Evolutionary conservation across 2,797 vertebrate species (phyloP).

Genomic region (Pelochelys cantorii): DNA sequence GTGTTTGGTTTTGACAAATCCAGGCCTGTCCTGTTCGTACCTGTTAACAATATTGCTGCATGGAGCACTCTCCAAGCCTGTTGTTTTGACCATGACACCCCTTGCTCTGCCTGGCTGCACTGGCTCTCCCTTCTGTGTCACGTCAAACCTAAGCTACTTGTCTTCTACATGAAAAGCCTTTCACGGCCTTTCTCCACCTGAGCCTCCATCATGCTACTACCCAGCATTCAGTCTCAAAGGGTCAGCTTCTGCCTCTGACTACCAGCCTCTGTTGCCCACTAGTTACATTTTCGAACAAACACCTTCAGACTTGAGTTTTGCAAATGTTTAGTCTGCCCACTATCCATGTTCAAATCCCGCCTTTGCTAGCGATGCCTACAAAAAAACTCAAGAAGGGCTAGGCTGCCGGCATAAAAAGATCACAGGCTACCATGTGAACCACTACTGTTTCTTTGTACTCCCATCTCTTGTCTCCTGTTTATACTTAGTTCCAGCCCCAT

Average conservation of each 20-base stretch:
- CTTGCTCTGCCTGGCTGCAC: background rate
- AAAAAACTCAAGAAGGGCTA: background rate
- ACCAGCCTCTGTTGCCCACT: background rate
- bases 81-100: background rate
- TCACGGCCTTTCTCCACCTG: background rate
- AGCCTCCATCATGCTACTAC: background rate
- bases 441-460: background rate
- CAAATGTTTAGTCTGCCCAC: no score
- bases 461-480: background rate
- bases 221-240: background rate
- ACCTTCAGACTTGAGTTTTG: background rate
- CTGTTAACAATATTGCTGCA: background rate
- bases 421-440: background rate
- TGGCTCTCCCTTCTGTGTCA: background rate
- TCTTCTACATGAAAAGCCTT: background rate
- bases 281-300: background rate
- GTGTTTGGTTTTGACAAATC: background rate
- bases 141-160: background rate
- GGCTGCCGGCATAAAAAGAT: background rate
- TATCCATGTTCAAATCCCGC: background rate
- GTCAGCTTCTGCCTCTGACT: background rate
- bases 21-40: background rate
- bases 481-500: background rate
- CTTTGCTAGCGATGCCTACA: background rate
- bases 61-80: background rate